Evolutionary conservation across 2,888 invertebrate species (phyloP).

Genomic region (Drosophila acutilabella): DNA sequence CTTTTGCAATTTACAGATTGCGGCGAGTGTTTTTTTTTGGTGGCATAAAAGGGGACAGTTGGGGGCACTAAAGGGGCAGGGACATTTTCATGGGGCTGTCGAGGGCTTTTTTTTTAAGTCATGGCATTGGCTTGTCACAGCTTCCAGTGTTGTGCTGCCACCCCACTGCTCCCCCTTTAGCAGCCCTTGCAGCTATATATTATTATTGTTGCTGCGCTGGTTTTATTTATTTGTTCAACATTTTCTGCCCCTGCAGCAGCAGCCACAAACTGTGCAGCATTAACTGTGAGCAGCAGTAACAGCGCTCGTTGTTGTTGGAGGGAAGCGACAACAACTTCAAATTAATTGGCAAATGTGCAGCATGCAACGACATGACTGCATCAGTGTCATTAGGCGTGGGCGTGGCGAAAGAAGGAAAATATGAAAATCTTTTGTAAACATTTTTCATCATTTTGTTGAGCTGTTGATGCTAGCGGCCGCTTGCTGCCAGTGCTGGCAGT

Average conservation of each 20-base stretch:
- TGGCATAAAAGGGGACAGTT: not conserved
- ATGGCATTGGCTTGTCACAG: conserved; percentile 66
- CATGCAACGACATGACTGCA: conserved; percentile 41
- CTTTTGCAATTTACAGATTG: conserved; percentile 78
- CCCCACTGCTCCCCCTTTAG: not conserved
- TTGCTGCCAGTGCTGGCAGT: conserved; percentile 2
- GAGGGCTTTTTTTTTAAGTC: conserved; percentile 26
- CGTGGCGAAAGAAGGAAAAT: conserved; percentile 9
- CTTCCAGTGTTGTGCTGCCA: conserved; percentile 13
- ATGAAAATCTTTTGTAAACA: conserved; percentile 41
- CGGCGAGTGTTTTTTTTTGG: conserved; percentile 21
- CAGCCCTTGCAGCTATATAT: conserved; percentile 3
- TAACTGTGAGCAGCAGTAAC: conserved; percentile 30
- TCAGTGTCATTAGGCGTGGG: conserved; percentile 68
- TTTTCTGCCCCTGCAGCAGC: conserved; percentile 46
- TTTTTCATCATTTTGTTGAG: conserved; percentile 66
- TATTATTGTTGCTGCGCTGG: conserved; percentile 31
- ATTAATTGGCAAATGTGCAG: conserved; percentile 59
- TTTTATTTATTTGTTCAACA: conserved; percentile 62
- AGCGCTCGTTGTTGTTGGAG: conserved; percentile 36
- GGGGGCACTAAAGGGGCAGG: not conserved
- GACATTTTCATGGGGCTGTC: conserved; percentile 7
- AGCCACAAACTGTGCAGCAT: conserved; percentile 9
- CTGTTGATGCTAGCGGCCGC: conserved; percentile 10
- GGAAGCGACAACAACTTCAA: conserved; percentile 37